These are phyloP conservation scores for Sipha flava DNA, from an alignment of 1,140 invertebrate genomes.

Conservation along the genomic window DNA sequence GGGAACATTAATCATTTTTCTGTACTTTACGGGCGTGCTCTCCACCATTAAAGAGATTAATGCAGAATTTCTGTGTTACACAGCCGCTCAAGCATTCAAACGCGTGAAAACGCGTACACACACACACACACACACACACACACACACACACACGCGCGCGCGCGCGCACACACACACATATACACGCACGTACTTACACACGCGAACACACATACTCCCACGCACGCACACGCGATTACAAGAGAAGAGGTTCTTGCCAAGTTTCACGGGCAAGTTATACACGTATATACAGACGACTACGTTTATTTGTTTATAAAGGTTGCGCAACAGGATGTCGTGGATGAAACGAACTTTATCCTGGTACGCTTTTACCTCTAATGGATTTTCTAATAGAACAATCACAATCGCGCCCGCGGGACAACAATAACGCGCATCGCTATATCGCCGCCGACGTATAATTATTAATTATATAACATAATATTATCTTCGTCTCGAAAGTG, in stretches of 20 bases:
- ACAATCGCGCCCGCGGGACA: neutral
- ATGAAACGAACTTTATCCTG: neutral
- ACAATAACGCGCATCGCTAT: no score
- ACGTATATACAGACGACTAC: no score
- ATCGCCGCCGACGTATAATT: no score
- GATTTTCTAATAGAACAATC: neutral
- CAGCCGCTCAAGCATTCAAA: neutral
- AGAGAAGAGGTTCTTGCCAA: neutral
- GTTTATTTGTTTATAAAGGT: neutral
- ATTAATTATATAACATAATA: no score
- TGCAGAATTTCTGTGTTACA: neutral
- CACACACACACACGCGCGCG: neutral
- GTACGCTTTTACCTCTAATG: neutral
- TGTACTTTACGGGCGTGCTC: neutral
- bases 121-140: no score
- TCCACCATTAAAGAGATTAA: slow-evolving; percentile 9
- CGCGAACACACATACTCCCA: no score
- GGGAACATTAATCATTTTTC: neutral
- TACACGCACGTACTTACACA: no score
- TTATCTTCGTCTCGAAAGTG: no score
- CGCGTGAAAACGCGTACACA: no score
- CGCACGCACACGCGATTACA: no score
- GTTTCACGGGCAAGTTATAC: neutral
- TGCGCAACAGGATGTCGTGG: neutral
- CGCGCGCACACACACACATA: no score